These are phyloP conservation scores for Hartigia nigra DNA, from an alignment of 2,888 invertebrate genomes.

Conservation along the genomic window DNA sequence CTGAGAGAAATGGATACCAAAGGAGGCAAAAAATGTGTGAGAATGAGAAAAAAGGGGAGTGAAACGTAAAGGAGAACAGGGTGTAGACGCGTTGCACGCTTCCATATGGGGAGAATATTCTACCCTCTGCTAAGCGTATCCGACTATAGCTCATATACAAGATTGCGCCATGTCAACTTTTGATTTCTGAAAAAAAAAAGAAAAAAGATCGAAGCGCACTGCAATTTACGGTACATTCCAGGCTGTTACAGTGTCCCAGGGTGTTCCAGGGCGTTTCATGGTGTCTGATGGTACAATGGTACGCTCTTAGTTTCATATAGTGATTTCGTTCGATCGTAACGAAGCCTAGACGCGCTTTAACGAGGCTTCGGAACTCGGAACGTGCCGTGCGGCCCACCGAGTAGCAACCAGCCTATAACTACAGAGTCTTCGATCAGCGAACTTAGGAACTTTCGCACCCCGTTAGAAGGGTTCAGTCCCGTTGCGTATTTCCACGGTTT, in stretches of 20 bases:
- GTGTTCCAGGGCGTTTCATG: not conserved
- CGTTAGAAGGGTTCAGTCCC: not conserved
- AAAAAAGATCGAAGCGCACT: not conserved
- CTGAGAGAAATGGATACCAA: not conserved
- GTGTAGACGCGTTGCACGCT: not conserved
- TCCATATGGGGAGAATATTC: not conserved
- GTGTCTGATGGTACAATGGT: not conserved
- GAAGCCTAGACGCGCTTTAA: not conserved
- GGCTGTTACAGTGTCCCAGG: not conserved
- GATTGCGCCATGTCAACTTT: not conserved
- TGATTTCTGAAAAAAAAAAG: not conserved
- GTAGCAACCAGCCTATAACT: not conserved
- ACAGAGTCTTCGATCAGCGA: not conserved
- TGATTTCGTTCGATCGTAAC: not conserved
- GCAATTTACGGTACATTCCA: not conserved
- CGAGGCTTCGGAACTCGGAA: not conserved
- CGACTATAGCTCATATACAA: not conserved
- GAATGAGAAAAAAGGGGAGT: not conserved
- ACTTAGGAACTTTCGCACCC: not conserved
- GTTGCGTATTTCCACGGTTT: constrained; percentile 17
- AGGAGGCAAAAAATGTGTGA: not conserved
- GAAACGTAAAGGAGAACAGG: not conserved
- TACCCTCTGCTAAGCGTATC: not conserved
- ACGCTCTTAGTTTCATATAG: not conserved
- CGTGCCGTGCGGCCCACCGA: not conserved